phyloP scores from a whole-genome alignment of 2,113 vertebrate species.

The Agapornis roseicollis region DNA sequence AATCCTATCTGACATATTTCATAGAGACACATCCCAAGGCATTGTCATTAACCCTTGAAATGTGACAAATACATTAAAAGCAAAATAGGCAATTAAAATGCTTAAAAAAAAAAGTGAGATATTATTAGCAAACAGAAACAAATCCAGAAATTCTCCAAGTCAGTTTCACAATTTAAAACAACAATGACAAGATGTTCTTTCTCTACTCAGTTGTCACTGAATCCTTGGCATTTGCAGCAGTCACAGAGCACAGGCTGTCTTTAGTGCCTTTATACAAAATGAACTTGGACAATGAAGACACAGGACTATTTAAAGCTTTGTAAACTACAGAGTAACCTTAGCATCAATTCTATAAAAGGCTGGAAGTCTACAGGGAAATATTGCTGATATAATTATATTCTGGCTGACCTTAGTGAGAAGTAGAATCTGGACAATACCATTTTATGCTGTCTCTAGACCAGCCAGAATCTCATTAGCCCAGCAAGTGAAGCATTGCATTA shows the following conservation, averaged over 20 bases:
- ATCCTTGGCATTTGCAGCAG: constrained; percentile 35
- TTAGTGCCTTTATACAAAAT: constrained; percentile 1
- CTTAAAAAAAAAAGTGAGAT: background rate
- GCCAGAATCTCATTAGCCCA: background rate
- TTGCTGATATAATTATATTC: constrained; percentile 14
- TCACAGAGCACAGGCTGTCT: constrained; percentile 7
- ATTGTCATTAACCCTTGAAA: constrained; percentile 35
- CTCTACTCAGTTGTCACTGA: constrained; percentile 2
- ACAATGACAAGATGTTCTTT: constrained; percentile 10
- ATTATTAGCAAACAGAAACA: constrained; percentile 29
- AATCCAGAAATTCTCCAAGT: background rate
- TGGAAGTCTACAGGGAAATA: constrained; percentile 31
- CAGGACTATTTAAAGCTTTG: constrained; percentile 12
- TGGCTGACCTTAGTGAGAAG: constrained; percentile 44
- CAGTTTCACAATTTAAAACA: constrained; percentile 24
- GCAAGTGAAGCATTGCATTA: constrained; percentile 17
- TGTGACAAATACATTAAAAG: background rate
- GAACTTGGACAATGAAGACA: constrained; percentile 25
- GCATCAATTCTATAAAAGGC: constrained; percentile 18
- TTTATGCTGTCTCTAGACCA: background rate
- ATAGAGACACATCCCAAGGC: background rate
- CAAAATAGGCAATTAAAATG: constrained; percentile 32
- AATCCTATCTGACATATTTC: constrained; percentile 17
- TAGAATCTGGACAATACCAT: background rate
- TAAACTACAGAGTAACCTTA: constrained; percentile 47